Conservation (phyloP, 1,140 invertebrate genomes). For the Lepidotrigona ventralis region DNA sequence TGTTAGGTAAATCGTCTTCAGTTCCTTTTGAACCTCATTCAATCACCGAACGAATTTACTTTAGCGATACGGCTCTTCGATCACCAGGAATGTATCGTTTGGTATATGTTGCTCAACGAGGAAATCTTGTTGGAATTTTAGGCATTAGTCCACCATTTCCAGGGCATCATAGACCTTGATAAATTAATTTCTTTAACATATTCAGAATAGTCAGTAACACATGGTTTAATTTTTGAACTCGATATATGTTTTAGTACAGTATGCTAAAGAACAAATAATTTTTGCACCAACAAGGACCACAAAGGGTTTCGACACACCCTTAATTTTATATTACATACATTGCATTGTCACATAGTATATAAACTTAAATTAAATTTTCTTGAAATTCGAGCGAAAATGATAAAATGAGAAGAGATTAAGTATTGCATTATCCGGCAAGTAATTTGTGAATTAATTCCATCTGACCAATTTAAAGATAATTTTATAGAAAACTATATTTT, state of each 20-base stretch:
- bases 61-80: conserved; percentile 83
- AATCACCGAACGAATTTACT: conserved; percentile 78
- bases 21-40: conserved; percentile 52
- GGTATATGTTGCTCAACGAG: conserved; percentile 87
- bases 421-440: conserved; percentile 24
- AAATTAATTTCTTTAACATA: background rate
- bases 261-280: background rate
- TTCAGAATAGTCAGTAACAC: background rate
- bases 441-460: background rate
- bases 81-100: conserved; percentile 85
- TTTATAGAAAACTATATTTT: background rate
- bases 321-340: background rate
- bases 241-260: background rate
- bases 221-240: background rate
- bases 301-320: background rate
- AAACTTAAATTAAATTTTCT: background rate
- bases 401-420: background rate
- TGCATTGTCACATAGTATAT: background rate
- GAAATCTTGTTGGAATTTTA: conserved; percentile 82
- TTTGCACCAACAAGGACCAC: background rate
- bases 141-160: conserved; percentile 81
- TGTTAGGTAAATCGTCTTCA: conserved; percentile 58
- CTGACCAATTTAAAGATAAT: background rate
- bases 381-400: background rate
- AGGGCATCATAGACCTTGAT: conserved; percentile 65